Conservation (phyloP, 1,140 invertebrate genomes). For the Bombyx mori region DNA sequence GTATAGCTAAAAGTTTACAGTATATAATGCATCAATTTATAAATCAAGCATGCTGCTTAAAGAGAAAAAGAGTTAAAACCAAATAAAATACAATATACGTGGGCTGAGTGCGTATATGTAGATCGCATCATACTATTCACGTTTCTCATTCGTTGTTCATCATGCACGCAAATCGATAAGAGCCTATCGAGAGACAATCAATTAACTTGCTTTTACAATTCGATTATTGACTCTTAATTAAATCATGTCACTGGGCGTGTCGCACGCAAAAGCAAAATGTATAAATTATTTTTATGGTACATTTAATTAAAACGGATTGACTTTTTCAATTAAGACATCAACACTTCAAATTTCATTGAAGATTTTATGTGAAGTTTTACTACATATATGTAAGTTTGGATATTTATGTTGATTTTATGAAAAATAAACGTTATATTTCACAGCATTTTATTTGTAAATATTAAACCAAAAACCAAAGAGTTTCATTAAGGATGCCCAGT, state of each 20-base stretch:
- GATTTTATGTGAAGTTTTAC: too few relatives aligned
- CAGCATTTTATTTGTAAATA: too few relatives aligned
- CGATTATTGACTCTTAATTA: constrained; percentile 66
- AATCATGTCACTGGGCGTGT: constrained; percentile 41
- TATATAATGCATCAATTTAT: too few relatives aligned
- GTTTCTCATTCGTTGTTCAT: constrained; percentile 2
- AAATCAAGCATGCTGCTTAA: too few relatives aligned
- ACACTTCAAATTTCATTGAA: neutral
- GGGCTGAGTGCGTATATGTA: too few relatives aligned
- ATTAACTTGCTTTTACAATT: constrained; percentile 42
- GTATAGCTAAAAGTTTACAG: too few relatives aligned
- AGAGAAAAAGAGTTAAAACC: too few relatives aligned
- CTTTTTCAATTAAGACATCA: constrained; percentile 30
- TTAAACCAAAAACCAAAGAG: too few relatives aligned
- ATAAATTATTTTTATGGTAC: constrained; percentile 28
- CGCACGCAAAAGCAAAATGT: constrained; percentile 15
- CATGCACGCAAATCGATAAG: constrained; percentile 38
- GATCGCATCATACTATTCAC: neutral
- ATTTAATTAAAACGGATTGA: constrained; percentile 31
- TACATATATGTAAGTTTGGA: too few relatives aligned
- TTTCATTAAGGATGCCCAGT: neutral
- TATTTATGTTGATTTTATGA: too few relatives aligned
- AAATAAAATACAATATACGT: too few relatives aligned
- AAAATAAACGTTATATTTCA: too few relatives aligned
- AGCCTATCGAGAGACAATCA: constrained; percentile 47